Evolutionary conservation across 2,888 invertebrate species (phyloP).

Genomic region (Andrena bucephala): DNA sequence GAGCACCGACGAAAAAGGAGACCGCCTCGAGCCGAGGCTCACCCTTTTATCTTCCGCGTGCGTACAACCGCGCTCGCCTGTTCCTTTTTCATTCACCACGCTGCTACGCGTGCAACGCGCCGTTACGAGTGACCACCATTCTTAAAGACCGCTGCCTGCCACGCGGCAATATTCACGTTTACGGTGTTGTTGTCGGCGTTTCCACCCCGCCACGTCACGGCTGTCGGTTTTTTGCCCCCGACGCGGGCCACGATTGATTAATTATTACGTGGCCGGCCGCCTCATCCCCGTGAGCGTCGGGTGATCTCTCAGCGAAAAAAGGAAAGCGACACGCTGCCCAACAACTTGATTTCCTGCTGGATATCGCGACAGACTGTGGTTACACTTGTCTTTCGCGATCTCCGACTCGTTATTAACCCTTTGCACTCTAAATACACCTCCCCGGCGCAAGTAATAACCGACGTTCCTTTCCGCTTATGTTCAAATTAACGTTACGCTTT

Average conservation of each 20-base stretch:
- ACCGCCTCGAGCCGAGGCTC: too few relatives aligned
- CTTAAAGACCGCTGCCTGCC: conserved; percentile 7
- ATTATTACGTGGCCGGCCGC: conserved; percentile 64
- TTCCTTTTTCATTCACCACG: too few relatives aligned
- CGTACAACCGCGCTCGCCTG: too few relatives aligned
- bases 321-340: background rate
- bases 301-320: conserved; percentile 45
- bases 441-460: too few relatives aligned
- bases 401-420: background rate
- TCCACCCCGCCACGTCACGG: conserved; percentile 62
- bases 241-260: conserved; percentile 73
- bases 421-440: background rate
- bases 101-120: conserved; percentile 3
- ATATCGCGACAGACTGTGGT: background rate
- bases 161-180: conserved; percentile 65
- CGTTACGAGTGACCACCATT: background rate
- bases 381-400: conserved; percentile 2
- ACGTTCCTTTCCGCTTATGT: too few relatives aligned
- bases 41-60: too few relatives aligned
- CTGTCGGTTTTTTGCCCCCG: conserved; percentile 67
- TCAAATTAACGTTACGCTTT: too few relatives aligned
- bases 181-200: conserved; percentile 46
- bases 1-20: too few relatives aligned
- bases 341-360: conserved; percentile 43
- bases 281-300: conserved; percentile 50